phyloP scores from a whole-genome alignment of 2,113 vertebrate genomes.

The Xyliphius kryptos region DNA sequence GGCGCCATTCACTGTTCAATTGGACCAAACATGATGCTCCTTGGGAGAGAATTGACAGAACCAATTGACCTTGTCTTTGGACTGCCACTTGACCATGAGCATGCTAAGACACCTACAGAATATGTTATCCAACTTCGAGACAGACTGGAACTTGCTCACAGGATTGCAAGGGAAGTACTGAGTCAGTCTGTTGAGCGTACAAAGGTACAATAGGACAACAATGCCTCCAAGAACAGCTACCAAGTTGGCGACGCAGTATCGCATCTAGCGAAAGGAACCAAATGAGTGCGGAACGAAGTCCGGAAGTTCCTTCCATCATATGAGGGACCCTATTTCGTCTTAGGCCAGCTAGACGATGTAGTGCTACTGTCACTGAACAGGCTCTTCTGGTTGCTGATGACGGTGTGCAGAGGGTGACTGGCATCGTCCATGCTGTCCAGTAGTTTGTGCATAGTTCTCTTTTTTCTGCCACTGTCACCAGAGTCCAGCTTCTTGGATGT shows the following conservation, averaged over 20 bases:
- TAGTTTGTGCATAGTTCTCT: too few relatives aligned
- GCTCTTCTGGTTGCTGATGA: too few relatives aligned
- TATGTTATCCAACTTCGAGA: conserved; percentile 20
- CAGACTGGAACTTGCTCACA: conserved; percentile 26
- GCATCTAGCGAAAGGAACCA: conserved; percentile 27
- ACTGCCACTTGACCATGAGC: neutral
- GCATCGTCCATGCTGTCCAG: too few relatives aligned
- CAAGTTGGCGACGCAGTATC: conserved; percentile 20
- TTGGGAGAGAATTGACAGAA: conserved; percentile 21
- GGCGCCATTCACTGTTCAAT: conserved; percentile 16
- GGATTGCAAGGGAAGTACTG: conserved; percentile 15
- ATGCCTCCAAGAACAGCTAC: too few relatives aligned
- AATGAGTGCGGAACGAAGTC: conserved; percentile 17
- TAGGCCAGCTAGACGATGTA: conserved; percentile 23
- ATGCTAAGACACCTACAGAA: neutral
- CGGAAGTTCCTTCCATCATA: conserved; percentile 30
- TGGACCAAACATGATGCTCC: conserved; percentile 22
- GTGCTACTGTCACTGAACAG: too few relatives aligned
- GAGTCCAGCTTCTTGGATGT: too few relatives aligned
- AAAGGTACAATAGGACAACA: conserved; percentile 36
- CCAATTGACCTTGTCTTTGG: conserved; percentile 23
- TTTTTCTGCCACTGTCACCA: too few relatives aligned
- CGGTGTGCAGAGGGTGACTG: too few relatives aligned
- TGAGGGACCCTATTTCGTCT: conserved; percentile 22
- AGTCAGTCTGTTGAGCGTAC: conserved; percentile 11